Evolutionary conservation across 2,797 vertebrate genomes (phyloP).

Genomic region (Oreochromis grahami): DNA sequence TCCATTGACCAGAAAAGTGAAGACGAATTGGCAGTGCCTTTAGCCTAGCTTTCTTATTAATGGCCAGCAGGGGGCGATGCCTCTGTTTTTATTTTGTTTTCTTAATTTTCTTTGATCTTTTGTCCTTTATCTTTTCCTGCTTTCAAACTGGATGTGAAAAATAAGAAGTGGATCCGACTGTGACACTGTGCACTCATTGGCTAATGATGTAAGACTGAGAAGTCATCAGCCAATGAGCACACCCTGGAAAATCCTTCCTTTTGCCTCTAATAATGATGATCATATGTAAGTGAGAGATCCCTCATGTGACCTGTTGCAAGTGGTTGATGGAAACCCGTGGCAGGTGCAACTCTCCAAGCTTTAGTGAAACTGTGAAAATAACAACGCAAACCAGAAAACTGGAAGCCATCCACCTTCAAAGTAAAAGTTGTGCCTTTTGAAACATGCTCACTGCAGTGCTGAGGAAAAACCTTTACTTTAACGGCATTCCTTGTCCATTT

Average conservation of each 20-base stretch:
- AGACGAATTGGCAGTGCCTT: not conserved
- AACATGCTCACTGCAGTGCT: not conserved
- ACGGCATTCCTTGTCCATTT: not conserved
- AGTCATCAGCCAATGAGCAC: not conserved
- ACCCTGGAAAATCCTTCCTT: not conserved
- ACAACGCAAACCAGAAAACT: not conserved
- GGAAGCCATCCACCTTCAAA: not conserved
- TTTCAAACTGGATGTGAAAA: not conserved
- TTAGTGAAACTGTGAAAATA: not conserved
- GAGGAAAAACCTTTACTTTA: no score
- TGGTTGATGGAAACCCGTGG: not conserved
- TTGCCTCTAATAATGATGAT: not conserved
- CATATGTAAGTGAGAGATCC: not conserved
- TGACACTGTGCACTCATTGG: not conserved
- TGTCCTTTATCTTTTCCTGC: not conserved
- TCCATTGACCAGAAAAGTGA: not conserved
- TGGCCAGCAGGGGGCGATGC: not conserved
- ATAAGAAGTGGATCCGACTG: not conserved
- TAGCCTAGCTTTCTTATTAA: not conserved
- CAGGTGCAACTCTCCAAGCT: not conserved
- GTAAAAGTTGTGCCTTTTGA: not conserved
- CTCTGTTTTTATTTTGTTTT: not conserved
- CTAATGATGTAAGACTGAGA: not conserved
- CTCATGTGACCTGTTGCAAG: not conserved
- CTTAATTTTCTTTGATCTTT: not conserved